Percentiles rank a stretch among this genome's conserved stretches.
phyloP scores from a whole-genome alignment of 2,113 vertebrate genomes.

The Chitala chitala region DNA sequence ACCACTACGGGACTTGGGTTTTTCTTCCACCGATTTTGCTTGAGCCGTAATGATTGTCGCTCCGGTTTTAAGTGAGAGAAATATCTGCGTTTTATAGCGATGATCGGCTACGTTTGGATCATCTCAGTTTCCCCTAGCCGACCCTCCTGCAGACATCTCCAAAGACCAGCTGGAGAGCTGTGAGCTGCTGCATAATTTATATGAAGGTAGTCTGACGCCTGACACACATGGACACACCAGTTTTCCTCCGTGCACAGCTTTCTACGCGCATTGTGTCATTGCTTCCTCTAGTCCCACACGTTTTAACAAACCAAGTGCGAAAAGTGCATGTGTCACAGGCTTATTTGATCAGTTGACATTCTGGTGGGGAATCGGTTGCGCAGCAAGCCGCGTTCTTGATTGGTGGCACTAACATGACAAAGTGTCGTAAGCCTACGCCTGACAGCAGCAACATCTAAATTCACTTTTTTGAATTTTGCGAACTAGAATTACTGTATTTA shows the following conservation, averaged over 20 bases:
- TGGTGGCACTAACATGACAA: not conserved
- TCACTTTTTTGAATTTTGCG: too few species aligned
- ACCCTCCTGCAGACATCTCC: not conserved
- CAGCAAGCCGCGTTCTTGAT: not conserved
- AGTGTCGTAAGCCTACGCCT: too few species aligned
- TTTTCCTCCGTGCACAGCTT: not conserved
- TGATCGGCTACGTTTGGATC: conserved; percentile 3
- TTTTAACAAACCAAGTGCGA: not conserved
- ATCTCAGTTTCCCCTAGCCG: not conserved
- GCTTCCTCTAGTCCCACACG: not conserved
- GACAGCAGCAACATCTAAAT: too few species aligned
- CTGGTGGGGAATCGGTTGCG: not conserved
- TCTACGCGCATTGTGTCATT: not conserved
- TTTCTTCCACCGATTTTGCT: not conserved
- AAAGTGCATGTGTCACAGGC: not conserved
- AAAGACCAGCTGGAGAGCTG: not conserved
- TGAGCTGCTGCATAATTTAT: conserved; percentile 7
- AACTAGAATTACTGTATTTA: too few species aligned
- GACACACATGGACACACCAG: not conserved
- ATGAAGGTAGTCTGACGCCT: not conserved
- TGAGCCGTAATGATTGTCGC: not conserved
- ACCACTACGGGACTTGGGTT: not conserved
- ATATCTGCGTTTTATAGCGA: not conserved
- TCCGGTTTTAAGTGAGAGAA: not conserved
- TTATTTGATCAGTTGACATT: not conserved